Evolutionary conservation across 2,888 invertebrate genomes (phyloP), one percentile per base, ranked within the genome.

Genomic region (Colostygia pectinataria): DNA sequence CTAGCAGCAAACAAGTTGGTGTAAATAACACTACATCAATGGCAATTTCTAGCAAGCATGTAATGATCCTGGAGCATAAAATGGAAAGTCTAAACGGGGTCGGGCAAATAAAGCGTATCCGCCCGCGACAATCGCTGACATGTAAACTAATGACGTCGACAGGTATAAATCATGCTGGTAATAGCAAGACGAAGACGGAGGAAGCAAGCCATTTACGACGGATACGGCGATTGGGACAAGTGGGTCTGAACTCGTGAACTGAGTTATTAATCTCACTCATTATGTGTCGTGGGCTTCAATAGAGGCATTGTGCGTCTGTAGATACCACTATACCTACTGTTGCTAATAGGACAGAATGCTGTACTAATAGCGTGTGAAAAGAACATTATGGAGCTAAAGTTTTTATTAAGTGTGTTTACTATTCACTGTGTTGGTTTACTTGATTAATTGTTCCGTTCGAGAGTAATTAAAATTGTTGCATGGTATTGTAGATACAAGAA

Each of bases 101-200:
- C 69, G 70, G 73, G 78, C 82, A 75, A 86, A 86, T 85, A 83
- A 83, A 79, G 78, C 63, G 74, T 76, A 83, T 85, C 85, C 83
- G 83, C 68, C 66, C 54, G 62, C 71, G 76, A 83, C 82, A 79
- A 72, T 68, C 72, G 82, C 68, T 83, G 85, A 83, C 84, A 85
- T 69, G 72, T 72, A 75, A 80, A 83, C 80, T 85, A 87, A 89
- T 85, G 87, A 77, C 79, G 38, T 70, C 73, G 74, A 72, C 88
- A 88, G 87, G 87, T 88, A 89, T 89, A 88, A 88, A 88, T 89
- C 87, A 88, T 87, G 76, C 71, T 75, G 63, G 79, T 83, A 86
- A 85, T 81, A 76, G 81, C 76, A 67, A 75, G 55, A 39, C 66
- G 71, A 81, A 83, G 83, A 83, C 73, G 77, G 65, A 88, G 90